phyloP scores from a whole-genome alignment of 2,888 invertebrate species.

The Alcis repandata region DNA sequence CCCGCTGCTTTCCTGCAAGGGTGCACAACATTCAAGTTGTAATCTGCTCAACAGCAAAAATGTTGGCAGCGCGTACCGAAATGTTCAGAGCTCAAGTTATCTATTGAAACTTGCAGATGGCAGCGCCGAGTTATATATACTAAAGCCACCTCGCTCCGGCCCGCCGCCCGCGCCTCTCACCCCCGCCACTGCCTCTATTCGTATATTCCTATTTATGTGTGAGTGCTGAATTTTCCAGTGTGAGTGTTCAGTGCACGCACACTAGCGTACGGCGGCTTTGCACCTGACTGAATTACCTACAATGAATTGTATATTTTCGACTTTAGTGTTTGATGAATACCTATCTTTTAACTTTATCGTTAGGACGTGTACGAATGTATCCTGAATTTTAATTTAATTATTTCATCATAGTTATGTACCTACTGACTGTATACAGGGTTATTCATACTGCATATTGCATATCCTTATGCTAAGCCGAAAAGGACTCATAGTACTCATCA shows the following conservation, averaged over 20 bases:
- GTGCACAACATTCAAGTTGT: slow-evolving; percentile 74
- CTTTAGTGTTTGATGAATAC: slow-evolving; percentile 4
- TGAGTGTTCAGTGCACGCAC: slow-evolving; percentile 61
- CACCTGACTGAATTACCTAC: slow-evolving; percentile 65
- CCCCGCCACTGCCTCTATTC: slow-evolving; percentile 37
- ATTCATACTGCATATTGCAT: too few relatives aligned
- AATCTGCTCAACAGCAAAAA: slow-evolving; percentile 65
- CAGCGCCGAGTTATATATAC: slow-evolving; percentile 84
- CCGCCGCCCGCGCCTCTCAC: slow-evolving; percentile 53
- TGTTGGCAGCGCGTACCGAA: slow-evolving; percentile 80
- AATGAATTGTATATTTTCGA: slow-evolving; percentile 59
- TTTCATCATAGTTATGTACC: neutral
- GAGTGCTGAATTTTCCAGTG: slow-evolving; percentile 51
- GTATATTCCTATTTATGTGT: slow-evolving; percentile 47
- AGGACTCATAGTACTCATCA: too few relatives aligned
- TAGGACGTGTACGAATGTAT: neutral
- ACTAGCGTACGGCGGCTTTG: slow-evolving; percentile 51
- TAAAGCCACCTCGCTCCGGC: slow-evolving; percentile 67
- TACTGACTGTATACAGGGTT: too few relatives aligned
- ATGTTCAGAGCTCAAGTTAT: slow-evolving; percentile 82
- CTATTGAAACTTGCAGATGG: slow-evolving; percentile 86
- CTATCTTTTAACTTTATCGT: neutral
- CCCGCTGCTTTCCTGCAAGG: slow-evolving; percentile 71
- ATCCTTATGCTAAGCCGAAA: too few relatives aligned
- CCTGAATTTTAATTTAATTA: neutral